Base-by-base conservation (phyloP, 1,140 invertebrate species). In the Apis laboriosa region DNA sequence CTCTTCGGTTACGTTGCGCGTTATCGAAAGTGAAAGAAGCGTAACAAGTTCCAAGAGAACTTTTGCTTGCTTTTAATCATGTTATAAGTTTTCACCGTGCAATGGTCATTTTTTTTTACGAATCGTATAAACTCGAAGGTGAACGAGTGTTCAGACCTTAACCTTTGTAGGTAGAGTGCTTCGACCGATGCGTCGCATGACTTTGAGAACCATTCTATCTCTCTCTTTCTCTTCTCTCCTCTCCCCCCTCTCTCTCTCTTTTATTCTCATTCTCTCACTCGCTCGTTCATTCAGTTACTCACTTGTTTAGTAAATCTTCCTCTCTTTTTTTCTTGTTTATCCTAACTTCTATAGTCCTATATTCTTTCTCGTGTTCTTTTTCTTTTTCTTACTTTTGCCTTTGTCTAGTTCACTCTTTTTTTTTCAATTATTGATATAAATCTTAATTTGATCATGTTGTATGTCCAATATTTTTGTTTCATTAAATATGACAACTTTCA, bases 151-250 rank as follows among this genome's bases (percentile, higher is more conserved):
- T 68, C 77, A 84, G 83, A 80, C 83, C 83, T 84, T 84, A 84
- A 84, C 83, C 83, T 84, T 81, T 80, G 78, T 86, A 66, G 76
- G 81, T 83, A 78, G 74, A 86, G 56, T 88, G 34, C 77, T 85
- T 77, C 77, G 84, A 83, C 70, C 85, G 79, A 79, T 80, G 77
- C 81, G 77, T 80, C 72, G 77, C 78, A 80, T 84, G 78, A 84
- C 83, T 84, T 84, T 84, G 83, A 84, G 83, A 84, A 75, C 61
- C 63, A 63, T 24, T 68, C 53, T 21, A 9, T 76, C 64, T 53
- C 12, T 66, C 43, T 73, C 67, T 63, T 21, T 71, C n/a, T 53
- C 19, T n/a, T 21, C 13, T 55, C 49, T 28, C 56, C 53, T 21
- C 2, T 28, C 19, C 12, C 49, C 15, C 21, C 53, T 68, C 72